phyloP scores from a whole-genome alignment of 2,113 vertebrate genomes.

The Polyodon spathula region DNA sequence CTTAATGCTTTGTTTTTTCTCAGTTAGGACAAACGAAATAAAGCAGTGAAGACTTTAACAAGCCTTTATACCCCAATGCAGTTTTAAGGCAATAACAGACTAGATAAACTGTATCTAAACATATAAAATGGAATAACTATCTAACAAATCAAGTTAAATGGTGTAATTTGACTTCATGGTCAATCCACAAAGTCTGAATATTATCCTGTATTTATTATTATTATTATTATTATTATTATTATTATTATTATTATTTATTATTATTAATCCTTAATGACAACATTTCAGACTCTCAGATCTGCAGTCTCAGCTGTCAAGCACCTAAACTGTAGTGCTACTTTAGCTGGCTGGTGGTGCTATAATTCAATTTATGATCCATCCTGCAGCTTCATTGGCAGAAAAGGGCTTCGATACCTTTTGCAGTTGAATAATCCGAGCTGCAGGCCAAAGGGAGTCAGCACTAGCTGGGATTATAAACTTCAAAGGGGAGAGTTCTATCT shows the following conservation, averaged over 20 bases:
- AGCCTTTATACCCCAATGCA: not conserved
- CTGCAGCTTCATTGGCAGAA: conserved; percentile 16
- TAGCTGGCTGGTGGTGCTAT: conserved; percentile 38
- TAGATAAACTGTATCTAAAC: no score
- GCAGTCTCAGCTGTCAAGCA: not conserved
- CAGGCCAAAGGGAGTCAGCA: conserved; percentile 11
- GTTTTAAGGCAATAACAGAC: no score
- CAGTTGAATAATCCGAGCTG: conserved; percentile 8
- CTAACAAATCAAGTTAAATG: no score
- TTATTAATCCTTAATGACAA: conserved; percentile 6
- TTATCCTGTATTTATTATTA: no score
- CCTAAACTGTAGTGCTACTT: conserved; percentile 27
- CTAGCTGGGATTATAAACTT: conserved; percentile 11
- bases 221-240: no score
- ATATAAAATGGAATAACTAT: not conserved
- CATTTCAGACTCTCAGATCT: not conserved
- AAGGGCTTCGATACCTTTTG: conserved; percentile 11
- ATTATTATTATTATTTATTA: no score
- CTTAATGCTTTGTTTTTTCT: conserved; percentile 8
- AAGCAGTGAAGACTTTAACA: no score
- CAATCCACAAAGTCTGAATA: no score
- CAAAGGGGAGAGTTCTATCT: conserved; percentile 13
- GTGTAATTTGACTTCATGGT: no score
- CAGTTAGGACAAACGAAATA: not conserved
- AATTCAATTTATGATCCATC: conserved; percentile 31